Percentiles rank a stretch among this genome's conserved stretches.
phyloP scores from a whole-genome alignment of 2,113 vertebrate genomes.

The Camelus bactrianus region DNA sequence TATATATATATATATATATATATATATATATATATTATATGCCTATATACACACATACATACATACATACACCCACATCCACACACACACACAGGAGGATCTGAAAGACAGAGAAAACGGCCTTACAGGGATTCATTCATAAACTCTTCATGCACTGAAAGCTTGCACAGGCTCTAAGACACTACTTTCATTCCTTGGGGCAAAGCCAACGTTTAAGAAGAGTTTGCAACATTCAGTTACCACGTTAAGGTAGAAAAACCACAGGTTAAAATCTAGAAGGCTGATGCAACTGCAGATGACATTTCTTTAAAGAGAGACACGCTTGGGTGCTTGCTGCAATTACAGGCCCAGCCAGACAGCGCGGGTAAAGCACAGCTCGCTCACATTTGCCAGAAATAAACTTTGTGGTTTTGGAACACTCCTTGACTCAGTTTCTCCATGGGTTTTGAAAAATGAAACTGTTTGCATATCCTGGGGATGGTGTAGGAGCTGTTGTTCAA shows the following conservation, averaged over 20 bases:
- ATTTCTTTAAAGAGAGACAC: not conserved
- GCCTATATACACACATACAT: not conserved
- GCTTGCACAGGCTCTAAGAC: not conserved
- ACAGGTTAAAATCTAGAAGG: not conserved
- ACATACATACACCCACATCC: not conserved
- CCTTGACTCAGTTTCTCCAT: not conserved
- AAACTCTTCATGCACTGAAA: not conserved
- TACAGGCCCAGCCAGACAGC: not conserved
- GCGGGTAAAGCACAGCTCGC: rapidly evolving
- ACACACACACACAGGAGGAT: not conserved
- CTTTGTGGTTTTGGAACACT: not conserved
- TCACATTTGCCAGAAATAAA: not conserved
- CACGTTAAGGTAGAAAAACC: not conserved
- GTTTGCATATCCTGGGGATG: not conserved
- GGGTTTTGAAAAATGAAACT: not conserved
- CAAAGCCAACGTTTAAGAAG: not conserved
- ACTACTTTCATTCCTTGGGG: not conserved
- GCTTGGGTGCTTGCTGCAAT: not conserved
- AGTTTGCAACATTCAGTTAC: not conserved
- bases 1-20: too few relatives aligned
- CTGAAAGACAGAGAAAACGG: not conserved
- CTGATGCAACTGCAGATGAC: not conserved
- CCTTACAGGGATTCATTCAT: not conserved
- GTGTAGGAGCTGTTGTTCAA: not conserved
- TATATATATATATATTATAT: not conserved